Base-by-base conservation (phyloP, 2,113 vertebrate genomes). In the Clarias magur region DNA sequence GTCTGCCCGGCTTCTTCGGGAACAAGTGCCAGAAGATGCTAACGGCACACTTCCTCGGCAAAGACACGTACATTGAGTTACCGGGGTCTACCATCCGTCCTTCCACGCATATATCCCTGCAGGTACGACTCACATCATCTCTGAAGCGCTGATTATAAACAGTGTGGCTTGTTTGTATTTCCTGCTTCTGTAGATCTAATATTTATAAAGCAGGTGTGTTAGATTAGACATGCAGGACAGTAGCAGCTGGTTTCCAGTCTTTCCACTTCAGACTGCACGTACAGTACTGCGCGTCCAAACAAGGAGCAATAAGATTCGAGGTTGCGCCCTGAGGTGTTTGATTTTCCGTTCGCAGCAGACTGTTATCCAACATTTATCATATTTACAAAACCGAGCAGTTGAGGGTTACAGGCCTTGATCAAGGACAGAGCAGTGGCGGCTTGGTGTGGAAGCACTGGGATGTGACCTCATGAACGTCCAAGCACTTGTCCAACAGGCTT, bases 11-110 rank as follows among this genome's bases (percentile, higher is more conserved):
- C 90, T 99, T 98, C 54, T 97, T 96, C 0, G 98, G 98, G 10
- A 96, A 94, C 88, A 96, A 96, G 90, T 99, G 98, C 0, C 96
- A 98, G 93, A 99, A 99, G 93, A 97, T 97, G 90, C 94, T 97
- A 93, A 99, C 97, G 0, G 97, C 97, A 90, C 98, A 99, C 94
- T 99, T 99, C 82, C 94, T 98, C 87, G 97, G 98, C 88, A 98
- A 97, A 88, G 97, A 98, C 19, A 96, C 96, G 8, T 99, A 96
- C 0, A 96, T 99, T 91, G 96, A 97, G 93, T 95, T 99, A 88
- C 95, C 96, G 0, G 95, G 95, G 0, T 90, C 96, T 73, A 97
- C 97, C 91, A 95, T 97, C 86, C 96, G 96, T 56, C 95, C 97
- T 0, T 96, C 97, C 23, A 96, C 97, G 23, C 98, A 99, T 90